phyloP scores from a whole-genome alignment of 2,888 invertebrate genomes.

The Eurytoma californica region DNA sequence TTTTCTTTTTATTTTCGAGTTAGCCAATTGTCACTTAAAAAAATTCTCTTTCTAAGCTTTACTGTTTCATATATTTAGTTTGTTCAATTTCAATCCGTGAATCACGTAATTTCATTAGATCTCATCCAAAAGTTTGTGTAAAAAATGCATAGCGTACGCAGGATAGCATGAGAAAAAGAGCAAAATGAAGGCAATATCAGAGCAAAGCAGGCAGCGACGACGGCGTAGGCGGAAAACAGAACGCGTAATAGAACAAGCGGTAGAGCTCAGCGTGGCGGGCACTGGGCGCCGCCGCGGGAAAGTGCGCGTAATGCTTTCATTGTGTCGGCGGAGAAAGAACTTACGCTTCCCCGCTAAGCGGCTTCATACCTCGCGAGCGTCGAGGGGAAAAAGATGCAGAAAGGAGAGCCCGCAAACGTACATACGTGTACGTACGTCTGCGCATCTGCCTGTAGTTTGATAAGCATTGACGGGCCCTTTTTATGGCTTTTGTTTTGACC shows the following conservation, averaged over 20 bases:
- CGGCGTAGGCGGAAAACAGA: not conserved
- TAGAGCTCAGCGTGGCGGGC: not conserved
- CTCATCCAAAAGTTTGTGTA: too few relatives aligned
- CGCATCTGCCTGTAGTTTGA: not conserved
- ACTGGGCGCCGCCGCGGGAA: not conserved
- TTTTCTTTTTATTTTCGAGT: too few relatives aligned
- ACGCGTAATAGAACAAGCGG: conserved; percentile 31
- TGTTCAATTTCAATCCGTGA: too few relatives aligned
- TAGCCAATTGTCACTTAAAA: too few relatives aligned
- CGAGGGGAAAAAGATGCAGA: not conserved
- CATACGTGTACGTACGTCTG: not conserved
- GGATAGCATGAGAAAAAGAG: not conserved
- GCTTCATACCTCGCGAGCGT: not conserved
- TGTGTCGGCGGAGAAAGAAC: conserved; percentile 11
- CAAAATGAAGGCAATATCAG: not conserved
- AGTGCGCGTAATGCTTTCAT: conserved; percentile 44
- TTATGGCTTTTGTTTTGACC: too few relatives aligned
- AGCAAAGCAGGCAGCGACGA: not conserved
- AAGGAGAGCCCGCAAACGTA: too few relatives aligned
- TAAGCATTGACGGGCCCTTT: not conserved
- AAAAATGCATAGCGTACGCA: too few relatives aligned
- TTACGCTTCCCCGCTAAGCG: conserved; percentile 16
- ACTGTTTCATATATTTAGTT: too few relatives aligned
- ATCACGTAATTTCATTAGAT: too few relatives aligned
- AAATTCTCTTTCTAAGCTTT: too few relatives aligned